These are phyloP conservation scores for Salvelinus sp. DNA, from an alignment of 2,113 vertebrate genomes.

Conservation along the genomic window DNA sequence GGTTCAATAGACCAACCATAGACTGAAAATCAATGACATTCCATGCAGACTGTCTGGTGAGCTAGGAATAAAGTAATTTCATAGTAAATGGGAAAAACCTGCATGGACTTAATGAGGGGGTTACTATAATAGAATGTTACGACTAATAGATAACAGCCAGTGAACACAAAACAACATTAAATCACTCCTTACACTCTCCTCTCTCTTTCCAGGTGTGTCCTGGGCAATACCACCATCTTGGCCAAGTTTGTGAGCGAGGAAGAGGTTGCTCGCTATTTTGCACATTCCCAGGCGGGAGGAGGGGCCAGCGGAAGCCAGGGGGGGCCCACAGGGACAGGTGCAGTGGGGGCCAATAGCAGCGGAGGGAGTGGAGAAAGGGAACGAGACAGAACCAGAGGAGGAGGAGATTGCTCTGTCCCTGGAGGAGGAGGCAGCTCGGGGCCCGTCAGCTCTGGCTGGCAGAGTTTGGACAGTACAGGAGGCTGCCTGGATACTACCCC, in stretches of 20 bases:
- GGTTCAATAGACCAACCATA: no score
- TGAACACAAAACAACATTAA: not conserved
- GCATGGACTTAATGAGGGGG: not conserved
- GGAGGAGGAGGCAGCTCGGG: slow-evolving; percentile 37
- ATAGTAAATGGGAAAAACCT: no score
- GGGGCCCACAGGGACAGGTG: slow-evolving; percentile 79
- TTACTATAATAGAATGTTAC: not conserved
- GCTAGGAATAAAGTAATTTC: no score
- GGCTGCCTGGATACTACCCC: slow-evolving; percentile 83
- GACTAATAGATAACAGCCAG: not conserved
- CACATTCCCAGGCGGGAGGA: slow-evolving; percentile 85
- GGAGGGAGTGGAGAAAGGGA: slow-evolving; percentile 72
- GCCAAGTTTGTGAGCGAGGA: slow-evolving; percentile 99
- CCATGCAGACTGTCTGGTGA: no score
- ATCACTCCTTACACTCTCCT: not conserved
- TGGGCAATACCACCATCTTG: slow-evolving; percentile 99
- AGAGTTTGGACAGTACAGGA: slow-evolving; percentile 92
- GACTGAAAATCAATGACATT: no score
- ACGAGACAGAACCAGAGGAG: slow-evolving; percentile 35
- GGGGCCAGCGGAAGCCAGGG: slow-evolving; percentile 62
- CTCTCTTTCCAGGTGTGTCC: slow-evolving; percentile 85
- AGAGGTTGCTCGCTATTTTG: slow-evolving; percentile 97
- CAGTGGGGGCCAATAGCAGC: slow-evolving; percentile 46
- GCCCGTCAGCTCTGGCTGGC: slow-evolving; percentile 81
- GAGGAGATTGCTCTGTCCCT: slow-evolving; percentile 38